Percentiles rank a stretch among this genome's conserved stretches.
phyloP scores from a whole-genome alignment of 2,797 vertebrate genomes.

The Enteromius unitaeniatus region DNA sequence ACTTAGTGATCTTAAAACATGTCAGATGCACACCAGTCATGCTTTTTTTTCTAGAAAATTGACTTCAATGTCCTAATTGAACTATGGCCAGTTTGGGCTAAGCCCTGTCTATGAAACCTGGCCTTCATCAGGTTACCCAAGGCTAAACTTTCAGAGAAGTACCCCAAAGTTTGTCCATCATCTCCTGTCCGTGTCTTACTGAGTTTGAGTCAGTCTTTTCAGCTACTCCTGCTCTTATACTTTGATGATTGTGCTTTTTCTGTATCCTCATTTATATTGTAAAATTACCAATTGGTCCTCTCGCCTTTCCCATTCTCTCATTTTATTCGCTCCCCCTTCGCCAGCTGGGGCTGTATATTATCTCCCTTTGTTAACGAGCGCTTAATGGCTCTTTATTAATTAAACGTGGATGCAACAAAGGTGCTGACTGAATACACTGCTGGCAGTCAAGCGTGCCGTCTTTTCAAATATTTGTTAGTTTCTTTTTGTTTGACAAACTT shows the following conservation, averaged over 20 bases:
- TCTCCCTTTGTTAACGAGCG: conserved; percentile 44
- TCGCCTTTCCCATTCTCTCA: conserved; percentile 8
- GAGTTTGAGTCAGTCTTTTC: background rate
- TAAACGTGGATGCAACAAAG: conserved; percentile 54
- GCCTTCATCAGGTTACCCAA: background rate
- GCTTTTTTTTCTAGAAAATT: too few species aligned
- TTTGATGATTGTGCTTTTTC: conserved; percentile 4
- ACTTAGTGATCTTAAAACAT: too few species aligned
- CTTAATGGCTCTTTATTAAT: conserved; percentile 60
- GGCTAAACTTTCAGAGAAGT: background rate
- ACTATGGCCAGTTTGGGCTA: too few species aligned
- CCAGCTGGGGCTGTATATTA: conserved; percentile 42
- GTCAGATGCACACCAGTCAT: too few species aligned
- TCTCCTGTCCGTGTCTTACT: background rate
- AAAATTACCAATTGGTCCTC: background rate
- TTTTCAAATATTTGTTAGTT: conserved; percentile 64
- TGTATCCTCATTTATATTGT: conserved; percentile 28
- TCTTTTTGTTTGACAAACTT: conserved; percentile 58
- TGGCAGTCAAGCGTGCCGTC: conserved; percentile 52
- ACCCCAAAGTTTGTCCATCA: background rate
- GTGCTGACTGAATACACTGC: conserved; percentile 40
- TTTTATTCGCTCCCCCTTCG: background rate
- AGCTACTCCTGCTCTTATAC: background rate
- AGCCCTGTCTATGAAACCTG: too few species aligned
- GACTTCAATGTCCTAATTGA: too few species aligned